Evolutionary conservation across 2,113 vertebrate species (phyloP), one percentile per base, ranked within the genome.

Genomic region (Oreochromis aureus): DNA sequence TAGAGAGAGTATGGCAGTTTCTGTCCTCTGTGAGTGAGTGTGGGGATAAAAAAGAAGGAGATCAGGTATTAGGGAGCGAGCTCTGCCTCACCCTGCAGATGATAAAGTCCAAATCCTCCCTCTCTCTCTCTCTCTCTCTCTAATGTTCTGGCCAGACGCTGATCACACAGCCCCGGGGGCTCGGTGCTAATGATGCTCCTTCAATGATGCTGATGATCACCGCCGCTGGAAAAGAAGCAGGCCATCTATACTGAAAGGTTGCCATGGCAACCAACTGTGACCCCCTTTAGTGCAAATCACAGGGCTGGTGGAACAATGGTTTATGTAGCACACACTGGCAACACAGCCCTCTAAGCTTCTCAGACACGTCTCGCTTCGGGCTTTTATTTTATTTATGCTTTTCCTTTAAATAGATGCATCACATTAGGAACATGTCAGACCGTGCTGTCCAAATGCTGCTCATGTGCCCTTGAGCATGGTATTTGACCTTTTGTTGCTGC

Each of bases 191-290:
- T 92, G 91, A 92, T 86, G 81, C 85, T 88, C 87, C 92, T 90
- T 86, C 89, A 87, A 48, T 93, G 91, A 93, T 91, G 92, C 88
- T 69, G 83, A 92, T 88, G 87, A 94, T 93, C 91, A 84, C 85
- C 22, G 86, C 86, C 73, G 80, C 80, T 87, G 86, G 91, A 91
- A 87, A 86, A 91, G 83, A 88, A 93, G 61, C 89, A 84, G 92
- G 80, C 91, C 80, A 76, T 89, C 92, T 85, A 89, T 81, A 86
- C 83, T 84, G 89, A 93, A 90, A 89, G 89, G 94, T 96, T 94
- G 82, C 90, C 84, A 94, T 91, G 84, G 90, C 85, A 94, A 95
- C 95, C 87, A 69, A 27, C 90, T 79, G 87, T 73, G 81, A 91
- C 91, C 87, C 84, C 84, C 86, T 88, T 93, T 51, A 87, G 87